A percentile compares a stretch with the other conserved stretches of the same genome.
These are phyloP conservation scores for Acanthosepion esculentum DNA, from an alignment of 2,888 invertebrate species.

Conservation along the genomic window DNA sequence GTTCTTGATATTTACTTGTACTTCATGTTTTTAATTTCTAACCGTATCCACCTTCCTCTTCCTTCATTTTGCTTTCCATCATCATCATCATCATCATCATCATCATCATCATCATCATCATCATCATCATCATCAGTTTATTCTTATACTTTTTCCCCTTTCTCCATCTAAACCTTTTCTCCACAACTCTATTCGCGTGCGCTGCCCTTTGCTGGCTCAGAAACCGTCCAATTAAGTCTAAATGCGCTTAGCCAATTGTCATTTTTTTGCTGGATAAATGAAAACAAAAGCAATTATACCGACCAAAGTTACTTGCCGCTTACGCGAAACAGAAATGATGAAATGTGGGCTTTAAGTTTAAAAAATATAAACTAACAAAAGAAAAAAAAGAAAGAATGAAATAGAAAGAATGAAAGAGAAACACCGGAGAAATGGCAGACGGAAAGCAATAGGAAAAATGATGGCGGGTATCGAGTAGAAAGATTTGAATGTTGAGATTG, in stretches of 20 bases:
- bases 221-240: background rate
- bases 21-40: too few species aligned
- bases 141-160: too few species aligned
- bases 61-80: too few species aligned
- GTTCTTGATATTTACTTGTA: too few species aligned
- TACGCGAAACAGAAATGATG: background rate
- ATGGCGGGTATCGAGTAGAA: background rate
- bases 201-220: background rate
- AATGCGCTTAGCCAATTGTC: background rate
- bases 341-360: background rate
- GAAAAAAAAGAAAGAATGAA: background rate
- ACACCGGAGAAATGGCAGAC: background rate
- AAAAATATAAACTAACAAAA: background rate
- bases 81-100: too few species aligned
- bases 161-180: background rate
- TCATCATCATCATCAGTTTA: too few species aligned
- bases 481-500: background rate
- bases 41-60: too few species aligned
- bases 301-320: background rate
- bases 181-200: background rate
- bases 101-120: too few species aligned
- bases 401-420: background rate
- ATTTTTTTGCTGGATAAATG: background rate
- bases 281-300: background rate
- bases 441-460: background rate